Base-by-base conservation (phyloP, 2,797 vertebrate genomes). In the Bufotes viridis region DNA sequence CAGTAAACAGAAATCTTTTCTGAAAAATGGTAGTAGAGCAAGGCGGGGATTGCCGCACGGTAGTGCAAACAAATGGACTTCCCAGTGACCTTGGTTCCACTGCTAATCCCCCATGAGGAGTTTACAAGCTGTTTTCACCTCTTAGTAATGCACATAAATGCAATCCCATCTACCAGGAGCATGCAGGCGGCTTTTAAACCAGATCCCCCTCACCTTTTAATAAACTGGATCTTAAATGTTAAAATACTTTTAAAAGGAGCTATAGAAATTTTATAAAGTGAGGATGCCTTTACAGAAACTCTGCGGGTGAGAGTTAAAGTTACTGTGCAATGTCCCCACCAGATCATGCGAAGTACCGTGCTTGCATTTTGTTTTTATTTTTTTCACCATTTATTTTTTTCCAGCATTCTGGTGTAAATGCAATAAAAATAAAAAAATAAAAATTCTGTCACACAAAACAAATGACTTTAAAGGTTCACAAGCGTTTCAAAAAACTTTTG, bases 41-140 rank as follows among this genome's bases (percentile, higher is more conserved):
- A 79, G 63, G 15, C 57, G 26, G 34, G 49, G 67, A 42, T 22
- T 17, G 34, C 42, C n/a, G 57, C 20, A 11, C 55, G 1, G 22
- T 15, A 69, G 11, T 60, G 29, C 81, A 85, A 81, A 55, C 70
- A 85, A 69, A 76, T 14, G 53, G 74, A 74, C 87, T 65, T 81
- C 82, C 5, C 67, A 11, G 42, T 85, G 83, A 85, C 78, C 78
- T 81, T 70, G 65, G 83, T 86, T 78, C 70, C 57, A 69, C 83
- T 86, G 87, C 49, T 89, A 85, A 85, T 86, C 78, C 87, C 83
- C 58, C 60, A 78, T 86, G 70, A 86, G 69, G 49, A 82, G 78
- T 89, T 86, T 89, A 86, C 84, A 89, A 82, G 84, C 83, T 89
- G 83, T 89, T 89, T 89, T 89, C 83, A 89, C 87, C 69, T 86